These are phyloP conservation scores for Spinus pinus DNA, from an alignment of 2,797 vertebrate species.

Conservation along the genomic window DNA sequence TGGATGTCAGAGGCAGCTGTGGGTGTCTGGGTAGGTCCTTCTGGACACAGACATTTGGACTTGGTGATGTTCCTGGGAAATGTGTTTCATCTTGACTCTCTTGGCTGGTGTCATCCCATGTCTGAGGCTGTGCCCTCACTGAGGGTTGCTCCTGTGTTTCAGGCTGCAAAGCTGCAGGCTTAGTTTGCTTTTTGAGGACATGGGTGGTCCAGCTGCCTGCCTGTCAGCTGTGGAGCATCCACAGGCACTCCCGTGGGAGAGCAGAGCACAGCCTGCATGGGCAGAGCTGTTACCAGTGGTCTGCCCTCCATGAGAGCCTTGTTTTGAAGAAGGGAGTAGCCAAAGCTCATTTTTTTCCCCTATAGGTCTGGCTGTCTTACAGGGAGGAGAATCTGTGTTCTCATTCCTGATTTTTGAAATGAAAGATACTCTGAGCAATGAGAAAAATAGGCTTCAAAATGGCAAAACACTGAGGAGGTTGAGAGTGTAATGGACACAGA, in stretches of 20 bases:
- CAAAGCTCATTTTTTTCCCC: neutral
- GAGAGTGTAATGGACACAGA: neutral
- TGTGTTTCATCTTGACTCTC: neutral
- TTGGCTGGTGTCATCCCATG: neutral
- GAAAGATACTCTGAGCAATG: neutral
- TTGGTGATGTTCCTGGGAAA: neutral
- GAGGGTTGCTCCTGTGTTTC: neutral
- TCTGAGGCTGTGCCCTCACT: neutral
- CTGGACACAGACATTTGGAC: neutral
- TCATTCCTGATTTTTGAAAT: neutral
- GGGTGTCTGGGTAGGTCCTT: neutral
- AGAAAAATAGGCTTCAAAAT: neutral
- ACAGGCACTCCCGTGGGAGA: neutral
- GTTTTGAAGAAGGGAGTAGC: neutral
- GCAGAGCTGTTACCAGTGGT: neutral
- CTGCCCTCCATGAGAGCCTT: neutral
- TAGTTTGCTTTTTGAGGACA: neutral
- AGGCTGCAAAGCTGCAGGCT: neutral
- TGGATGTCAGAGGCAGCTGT: neutral
- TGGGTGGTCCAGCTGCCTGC: neutral
- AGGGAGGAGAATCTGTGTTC: neutral
- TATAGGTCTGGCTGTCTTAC: neutral
- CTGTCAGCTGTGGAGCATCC: constrained; percentile 4
- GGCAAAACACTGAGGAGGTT: neutral
- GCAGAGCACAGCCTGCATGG: neutral